Conservation (phyloP, 2,888 invertebrate species). For the Lagria hirta region DNA sequence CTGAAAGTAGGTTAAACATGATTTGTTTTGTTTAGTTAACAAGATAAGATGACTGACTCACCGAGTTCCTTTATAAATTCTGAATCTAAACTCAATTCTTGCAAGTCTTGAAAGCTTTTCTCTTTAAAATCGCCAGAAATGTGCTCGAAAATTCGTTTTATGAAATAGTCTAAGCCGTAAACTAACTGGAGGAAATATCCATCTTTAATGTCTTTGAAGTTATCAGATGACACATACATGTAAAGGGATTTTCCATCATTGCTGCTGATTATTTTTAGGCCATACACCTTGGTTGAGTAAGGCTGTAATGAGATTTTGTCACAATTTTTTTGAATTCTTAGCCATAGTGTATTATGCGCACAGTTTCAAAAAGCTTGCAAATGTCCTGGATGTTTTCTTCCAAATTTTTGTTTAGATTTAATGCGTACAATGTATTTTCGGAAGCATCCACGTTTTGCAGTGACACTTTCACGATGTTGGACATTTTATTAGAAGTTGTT, state of each 20-base stretch:
- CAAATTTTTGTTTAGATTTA: constrained; percentile 37
- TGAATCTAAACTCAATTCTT: constrained; percentile 41
- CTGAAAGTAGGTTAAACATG: constrained; percentile 25
- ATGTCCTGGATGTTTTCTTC: constrained; percentile 37
- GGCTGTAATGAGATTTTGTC: constrained; percentile 31
- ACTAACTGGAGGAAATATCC: constrained; percentile 47
- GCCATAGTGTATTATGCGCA: constrained; percentile 22
- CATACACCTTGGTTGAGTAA: constrained; percentile 37
- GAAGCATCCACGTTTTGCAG: constrained; percentile 39
- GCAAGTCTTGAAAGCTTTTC: constrained; percentile 38
- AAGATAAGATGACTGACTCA: constrained; percentile 33
- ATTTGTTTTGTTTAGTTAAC: constrained; percentile 1
- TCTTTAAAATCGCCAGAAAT: constrained; percentile 26
- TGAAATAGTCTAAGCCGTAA: constrained; percentile 41
- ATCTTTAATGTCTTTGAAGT: constrained; percentile 43
- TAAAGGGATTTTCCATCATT: constrained; percentile 32
- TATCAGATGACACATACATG: constrained; percentile 43
- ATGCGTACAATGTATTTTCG: constrained; percentile 38
- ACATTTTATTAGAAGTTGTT: no score
- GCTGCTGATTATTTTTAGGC: constrained; percentile 42
- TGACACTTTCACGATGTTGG: constrained; percentile 43
- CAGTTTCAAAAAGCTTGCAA: constrained; percentile 37
- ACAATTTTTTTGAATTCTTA: constrained; percentile 4
- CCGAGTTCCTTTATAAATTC: constrained; percentile 48
- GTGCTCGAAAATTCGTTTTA: constrained; percentile 41